Evolutionary conservation across 2,113 vertebrate genomes (phyloP), one percentile per base, ranked within the genome.

Genomic region (Nerophis ophidion): DNA sequence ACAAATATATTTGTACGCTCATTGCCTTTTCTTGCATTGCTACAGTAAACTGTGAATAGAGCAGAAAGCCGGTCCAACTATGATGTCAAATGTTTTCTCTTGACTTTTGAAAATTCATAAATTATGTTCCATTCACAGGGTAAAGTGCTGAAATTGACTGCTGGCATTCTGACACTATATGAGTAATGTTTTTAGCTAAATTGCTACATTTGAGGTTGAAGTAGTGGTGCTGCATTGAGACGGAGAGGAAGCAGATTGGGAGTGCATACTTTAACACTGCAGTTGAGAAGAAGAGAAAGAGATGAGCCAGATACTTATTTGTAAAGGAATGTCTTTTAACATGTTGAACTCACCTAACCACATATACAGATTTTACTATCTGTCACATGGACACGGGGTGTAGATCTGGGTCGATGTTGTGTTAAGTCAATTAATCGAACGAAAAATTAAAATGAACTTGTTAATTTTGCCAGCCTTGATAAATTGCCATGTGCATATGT

Each of bases 241-340:
- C 48, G n/a, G 68, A 68, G 72, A 77, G 79, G 79, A 79, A 72
- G 77, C 69, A 75, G 82, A 78, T 71, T 34, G 74, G 66, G 70
- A 7, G 75, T 73, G 82, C 77, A 85, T 81, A 84, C 81, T 64
- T 78, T 85, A 80, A 75, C 19, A 35, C 63, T 70, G 81, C 79
- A 82, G 79, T 74, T 77, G 79, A 68, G 65, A 63, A 17, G 38
- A 12, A 49, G 54, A 33, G 16, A 42, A 40, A 48, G 48, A 52
- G 57, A 65, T 54, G 63, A 68, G 62, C 9, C 47, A 53, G n/a
- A 47, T 71, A 61, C 75, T 86, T 76, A 80, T 88, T 86, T 86
- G 81, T 65, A 77, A 76, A 83, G 80, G 60, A 63, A 81, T 61
- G 73, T 84, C 64, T 75, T 80, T 82, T 84, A 71, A 74, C 60